phyloP scores from a whole-genome alignment of 1,140 invertebrate species.

The Lucilia cuprina region DNA sequence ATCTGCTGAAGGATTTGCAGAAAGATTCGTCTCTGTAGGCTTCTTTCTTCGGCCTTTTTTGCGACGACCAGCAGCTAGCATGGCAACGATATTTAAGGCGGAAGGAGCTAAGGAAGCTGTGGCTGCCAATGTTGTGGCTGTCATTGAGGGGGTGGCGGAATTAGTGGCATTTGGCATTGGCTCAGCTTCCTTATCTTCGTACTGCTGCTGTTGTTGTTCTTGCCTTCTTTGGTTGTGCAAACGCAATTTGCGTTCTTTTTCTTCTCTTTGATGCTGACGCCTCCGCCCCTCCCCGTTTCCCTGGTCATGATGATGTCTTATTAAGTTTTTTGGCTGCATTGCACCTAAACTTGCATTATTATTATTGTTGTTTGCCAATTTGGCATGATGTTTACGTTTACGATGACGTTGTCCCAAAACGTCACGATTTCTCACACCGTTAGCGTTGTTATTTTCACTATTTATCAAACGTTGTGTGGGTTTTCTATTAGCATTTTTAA shows the following conservation, averaged over 20 bases:
- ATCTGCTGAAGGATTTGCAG: slow-evolving; percentile 34
- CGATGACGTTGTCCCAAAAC: neutral
- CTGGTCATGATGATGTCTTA: slow-evolving; percentile 50
- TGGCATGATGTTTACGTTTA: neutral
- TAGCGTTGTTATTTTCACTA: neutral
- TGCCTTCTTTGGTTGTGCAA: slow-evolving; percentile 39
- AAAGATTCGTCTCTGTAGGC: slow-evolving; percentile 19
- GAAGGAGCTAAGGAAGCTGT: slow-evolving; percentile 55
- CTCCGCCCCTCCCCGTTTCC: slow-evolving; percentile 21
- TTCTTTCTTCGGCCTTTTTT: slow-evolving; percentile 58
- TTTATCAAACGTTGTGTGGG: neutral
- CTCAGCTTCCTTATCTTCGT: slow-evolving; percentile 12
- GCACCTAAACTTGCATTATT: slow-evolving; percentile 17
- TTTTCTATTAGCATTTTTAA: neutral
- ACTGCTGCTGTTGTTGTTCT: slow-evolving; percentile 24
- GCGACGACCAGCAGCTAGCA: slow-evolving; percentile 54
- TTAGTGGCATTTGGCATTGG: slow-evolving; percentile 44
- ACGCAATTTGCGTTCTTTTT: slow-evolving; percentile 40
- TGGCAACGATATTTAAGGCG: slow-evolving; percentile 55
- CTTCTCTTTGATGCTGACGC: slow-evolving; percentile 44
- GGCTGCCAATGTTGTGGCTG: slow-evolving; percentile 52
- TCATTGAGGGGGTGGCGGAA: slow-evolving; percentile 47
- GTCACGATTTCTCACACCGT: neutral
- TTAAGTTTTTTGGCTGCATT: slow-evolving; percentile 52
- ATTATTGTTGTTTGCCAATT: slow-evolving; percentile 29